Percentiles rank a stretch among this genome's conserved stretches.
Conservation (phyloP, 2,797 vertebrate species). For the Bradypus variegatus region DNA sequence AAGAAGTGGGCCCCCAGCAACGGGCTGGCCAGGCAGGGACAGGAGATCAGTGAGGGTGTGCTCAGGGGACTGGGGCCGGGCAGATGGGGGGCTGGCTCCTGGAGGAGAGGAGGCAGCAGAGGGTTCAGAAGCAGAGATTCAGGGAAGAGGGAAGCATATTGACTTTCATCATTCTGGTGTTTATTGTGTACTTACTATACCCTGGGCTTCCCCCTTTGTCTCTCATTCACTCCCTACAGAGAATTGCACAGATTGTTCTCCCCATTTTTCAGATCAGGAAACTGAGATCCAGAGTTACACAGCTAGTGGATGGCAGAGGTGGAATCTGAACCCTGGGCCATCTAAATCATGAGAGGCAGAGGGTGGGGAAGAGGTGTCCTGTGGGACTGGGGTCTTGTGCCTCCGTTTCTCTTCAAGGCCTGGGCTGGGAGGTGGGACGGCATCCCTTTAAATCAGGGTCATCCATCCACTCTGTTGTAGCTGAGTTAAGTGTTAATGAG, state of each 20-base stretch:
- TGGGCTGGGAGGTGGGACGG: too few species aligned
- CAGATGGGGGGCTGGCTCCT: background rate
- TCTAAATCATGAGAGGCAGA: background rate
- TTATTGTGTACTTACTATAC: background rate
- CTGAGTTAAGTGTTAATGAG: background rate
- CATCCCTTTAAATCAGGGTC: background rate
- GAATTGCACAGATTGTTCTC: background rate
- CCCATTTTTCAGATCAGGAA: background rate
- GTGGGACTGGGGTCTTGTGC: rapidly evolving
- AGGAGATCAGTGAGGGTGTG: background rate
- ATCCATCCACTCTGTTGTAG: background rate
- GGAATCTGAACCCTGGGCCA: background rate
- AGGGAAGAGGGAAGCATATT: rapidly evolving
- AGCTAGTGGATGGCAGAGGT: background rate
- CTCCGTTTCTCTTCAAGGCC: background rate
- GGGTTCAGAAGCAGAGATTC: background rate
- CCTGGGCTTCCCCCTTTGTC: background rate
- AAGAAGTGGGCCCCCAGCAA: background rate
- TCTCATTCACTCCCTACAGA: background rate
- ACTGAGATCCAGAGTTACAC: background rate
- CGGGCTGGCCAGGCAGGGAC: background rate
- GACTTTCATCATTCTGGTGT: background rate
- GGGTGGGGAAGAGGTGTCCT: rapidly evolving
- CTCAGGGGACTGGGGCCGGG: background rate
- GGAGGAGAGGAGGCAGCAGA: background rate